These are phyloP conservation scores for Carpatolechia fugitivella DNA, from an alignment of 2,888 invertebrate species.

Conservation along the genomic window DNA sequence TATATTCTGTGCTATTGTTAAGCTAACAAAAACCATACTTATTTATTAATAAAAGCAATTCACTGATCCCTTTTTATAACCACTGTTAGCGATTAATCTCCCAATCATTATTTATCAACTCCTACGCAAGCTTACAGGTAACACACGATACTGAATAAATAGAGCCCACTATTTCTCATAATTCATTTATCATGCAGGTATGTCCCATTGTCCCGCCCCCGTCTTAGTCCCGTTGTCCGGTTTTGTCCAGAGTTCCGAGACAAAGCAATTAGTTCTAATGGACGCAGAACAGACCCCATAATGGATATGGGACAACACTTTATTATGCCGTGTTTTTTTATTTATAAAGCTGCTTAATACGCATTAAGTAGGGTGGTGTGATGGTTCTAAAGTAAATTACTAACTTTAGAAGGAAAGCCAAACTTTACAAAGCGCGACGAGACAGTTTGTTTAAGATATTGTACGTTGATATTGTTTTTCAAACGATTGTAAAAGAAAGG, in stretches of 20 bases:
- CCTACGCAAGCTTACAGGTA: neutral
- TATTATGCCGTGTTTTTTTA: conserved; percentile 13
- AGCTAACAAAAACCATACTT: no score
- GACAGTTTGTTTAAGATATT: no score
- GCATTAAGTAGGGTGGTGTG: neutral
- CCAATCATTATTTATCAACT: neutral
- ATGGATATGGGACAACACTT: conserved; percentile 14
- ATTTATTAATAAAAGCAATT: neutral
- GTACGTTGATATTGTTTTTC: no score
- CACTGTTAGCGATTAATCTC: no score
- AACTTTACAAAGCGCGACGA: no score
- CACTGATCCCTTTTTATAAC: no score
- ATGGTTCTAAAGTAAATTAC: no score
- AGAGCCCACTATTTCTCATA: neutral
- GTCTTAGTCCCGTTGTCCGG: conserved; percentile 1
- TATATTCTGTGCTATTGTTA: no score
- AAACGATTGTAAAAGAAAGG: no score
- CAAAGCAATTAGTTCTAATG: conserved; percentile 17
- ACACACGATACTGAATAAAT: neutral
- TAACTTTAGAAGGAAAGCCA: no score
- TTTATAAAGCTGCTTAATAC: neutral
- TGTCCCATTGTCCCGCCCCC: conserved; percentile 3
- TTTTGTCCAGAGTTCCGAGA: conserved; percentile 11
- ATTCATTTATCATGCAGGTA: conserved; percentile 8
- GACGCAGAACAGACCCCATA: conserved; percentile 15